Evolutionary conservation across 1,140 invertebrate species (phyloP).

Genomic region (Drosophila virilis): DNA sequence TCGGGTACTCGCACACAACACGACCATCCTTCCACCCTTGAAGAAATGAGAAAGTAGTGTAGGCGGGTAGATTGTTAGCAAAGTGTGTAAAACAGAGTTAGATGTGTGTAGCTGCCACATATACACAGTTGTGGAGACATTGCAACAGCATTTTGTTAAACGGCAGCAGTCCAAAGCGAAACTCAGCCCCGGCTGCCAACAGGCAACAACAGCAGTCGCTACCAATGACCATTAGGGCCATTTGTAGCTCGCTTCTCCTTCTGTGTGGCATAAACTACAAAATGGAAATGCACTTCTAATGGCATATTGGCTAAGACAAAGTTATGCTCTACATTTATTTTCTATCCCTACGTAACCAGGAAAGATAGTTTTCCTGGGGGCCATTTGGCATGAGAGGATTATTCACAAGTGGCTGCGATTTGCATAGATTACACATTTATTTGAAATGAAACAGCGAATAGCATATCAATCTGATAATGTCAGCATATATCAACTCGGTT

Average conservation of each 20-base stretch:
- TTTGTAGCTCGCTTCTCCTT: constrained; percentile 15
- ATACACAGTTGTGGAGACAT: constrained; percentile 22
- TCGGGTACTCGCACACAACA: constrained; percentile 11
- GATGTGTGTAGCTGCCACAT: constrained; percentile 38
- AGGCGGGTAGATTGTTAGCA: constrained; percentile 24
- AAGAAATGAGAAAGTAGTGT: not conserved
- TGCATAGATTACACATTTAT: constrained; percentile 25
- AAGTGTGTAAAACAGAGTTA: constrained; percentile 63
- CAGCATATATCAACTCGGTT: too few species aligned
- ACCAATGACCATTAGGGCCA: constrained; percentile 64
- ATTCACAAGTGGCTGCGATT: constrained; percentile 21
- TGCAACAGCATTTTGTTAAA: constrained; percentile 53
- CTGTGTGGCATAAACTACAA: constrained; percentile 42
- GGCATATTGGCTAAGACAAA: constrained; percentile 72
- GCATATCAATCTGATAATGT: constrained; percentile 6
- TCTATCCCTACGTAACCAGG: not conserved
- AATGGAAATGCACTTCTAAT: constrained; percentile 72
- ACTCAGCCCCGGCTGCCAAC: constrained; percentile 47
- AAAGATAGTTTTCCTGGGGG: not conserved
- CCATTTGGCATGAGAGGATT: constrained; percentile 12
- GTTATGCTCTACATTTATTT: constrained; percentile 66
- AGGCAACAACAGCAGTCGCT: constrained; percentile 28
- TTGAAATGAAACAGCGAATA: not conserved
- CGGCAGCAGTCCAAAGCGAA: constrained; percentile 43
- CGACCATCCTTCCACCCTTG: not conserved